Base-by-base conservation (phyloP, 2,888 invertebrate species). In the Melanophora roralis region DNA sequence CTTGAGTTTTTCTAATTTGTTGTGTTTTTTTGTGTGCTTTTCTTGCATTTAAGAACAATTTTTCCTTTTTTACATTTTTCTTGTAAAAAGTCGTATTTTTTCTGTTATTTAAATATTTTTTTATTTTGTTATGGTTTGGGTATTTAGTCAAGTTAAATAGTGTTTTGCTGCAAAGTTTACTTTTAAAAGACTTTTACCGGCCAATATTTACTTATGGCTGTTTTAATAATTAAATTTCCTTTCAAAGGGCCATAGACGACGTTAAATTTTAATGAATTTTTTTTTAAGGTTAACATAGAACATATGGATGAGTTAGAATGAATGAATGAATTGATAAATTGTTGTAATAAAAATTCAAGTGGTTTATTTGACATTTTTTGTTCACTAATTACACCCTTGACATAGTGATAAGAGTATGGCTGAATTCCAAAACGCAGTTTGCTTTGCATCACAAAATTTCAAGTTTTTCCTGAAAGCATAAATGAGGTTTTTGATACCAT, bases 101-200 rank as follows among this genome's bases (percentile, higher is more conserved):
- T 74, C 79, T 82, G 82, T 84, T 84, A 84, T 83, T 85, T 82
- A 85, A 86, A 86, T 85, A 85, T 85, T 86, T 86, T 82, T 83
- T 75, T 68, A 85, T 85, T 86, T 85, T 75, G 81, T 83, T 83
- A 84, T 84, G 85, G 84, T 84, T 84, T 84, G 82, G 83, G 86
- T 84, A 53, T 67, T 78, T 81, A 78, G 60, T n/a, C 68, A 65
- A 64, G 67, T 59, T 62, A 60, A 64, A 53, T 57, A 49, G 27
- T 23, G 53, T 64, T 71, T 51, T 76, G 32, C 57, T 62, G 27
- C 45, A 16, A 45, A 12, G 9, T 7, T 21, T 49, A 36, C 7
- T 64, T 38, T 64, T 64, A 8, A 12, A 14, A 21, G 57, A 14
- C 76, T 78, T 81, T 82, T 79, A 82, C 81, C 81, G 82, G 81